phyloP scores from a whole-genome alignment of 2,113 vertebrate species.

The Zosterops hypoxanthus region DNA sequence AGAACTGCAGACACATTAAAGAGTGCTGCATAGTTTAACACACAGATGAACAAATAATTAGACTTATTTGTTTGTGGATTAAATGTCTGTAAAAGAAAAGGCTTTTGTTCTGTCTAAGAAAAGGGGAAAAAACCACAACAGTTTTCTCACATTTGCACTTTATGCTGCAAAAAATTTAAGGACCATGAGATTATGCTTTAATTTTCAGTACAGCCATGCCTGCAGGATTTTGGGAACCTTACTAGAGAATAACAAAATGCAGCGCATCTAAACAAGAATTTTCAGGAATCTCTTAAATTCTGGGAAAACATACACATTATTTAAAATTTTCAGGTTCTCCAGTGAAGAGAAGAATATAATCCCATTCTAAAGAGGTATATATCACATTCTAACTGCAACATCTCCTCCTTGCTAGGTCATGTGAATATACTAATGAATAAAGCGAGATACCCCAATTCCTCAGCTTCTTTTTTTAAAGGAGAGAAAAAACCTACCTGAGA shows the following conservation, averaged over 20 bases:
- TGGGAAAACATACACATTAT: not conserved
- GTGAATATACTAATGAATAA: not conserved
- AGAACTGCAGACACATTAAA: not conserved
- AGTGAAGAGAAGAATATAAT: not conserved
- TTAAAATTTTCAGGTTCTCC: not conserved
- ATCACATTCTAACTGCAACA: not conserved
- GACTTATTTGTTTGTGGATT: not conserved
- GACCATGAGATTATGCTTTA: not conserved
- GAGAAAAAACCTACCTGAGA: not conserved
- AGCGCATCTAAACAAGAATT: not conserved
- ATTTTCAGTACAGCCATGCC: not conserved
- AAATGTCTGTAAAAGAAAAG: conserved; percentile 26
- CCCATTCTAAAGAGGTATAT: not conserved
- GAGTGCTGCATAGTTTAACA: conserved; percentile 11
- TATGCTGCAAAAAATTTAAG: not conserved
- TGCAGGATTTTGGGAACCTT: not conserved
- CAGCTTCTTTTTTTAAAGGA: not conserved
- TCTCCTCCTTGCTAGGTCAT: not conserved
- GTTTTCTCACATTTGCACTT: not conserved
- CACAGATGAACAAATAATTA: conserved; percentile 41
- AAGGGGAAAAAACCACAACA: not conserved
- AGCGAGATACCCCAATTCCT: not conserved
- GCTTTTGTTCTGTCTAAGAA: not conserved
- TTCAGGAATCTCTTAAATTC: not conserved
- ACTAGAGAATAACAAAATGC: not conserved